Percentiles rank a stretch among this genome's conserved stretches.
phyloP scores from a whole-genome alignment of 2,888 invertebrate genomes.

The Dione vanillae region DNA sequence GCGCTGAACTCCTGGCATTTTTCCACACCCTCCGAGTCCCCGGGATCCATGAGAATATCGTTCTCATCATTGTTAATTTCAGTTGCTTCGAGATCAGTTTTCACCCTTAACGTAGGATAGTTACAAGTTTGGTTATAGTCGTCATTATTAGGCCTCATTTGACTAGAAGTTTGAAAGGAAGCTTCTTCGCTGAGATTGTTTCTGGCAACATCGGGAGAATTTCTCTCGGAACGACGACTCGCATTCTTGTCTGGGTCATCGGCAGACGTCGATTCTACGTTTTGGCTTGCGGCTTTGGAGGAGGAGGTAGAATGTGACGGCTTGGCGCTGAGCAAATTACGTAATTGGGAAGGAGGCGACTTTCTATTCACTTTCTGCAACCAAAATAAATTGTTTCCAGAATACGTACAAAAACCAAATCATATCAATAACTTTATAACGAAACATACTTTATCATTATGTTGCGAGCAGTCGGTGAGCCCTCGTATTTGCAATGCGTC shows the following conservation, averaged over 20 bases:
- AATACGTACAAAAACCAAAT: too few species aligned
- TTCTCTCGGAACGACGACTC: constrained; percentile 77
- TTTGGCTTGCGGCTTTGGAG: constrained; percentile 85
- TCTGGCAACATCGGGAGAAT: constrained; percentile 84
- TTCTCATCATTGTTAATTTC: constrained; percentile 81
- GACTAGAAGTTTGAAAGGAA: constrained; percentile 83
- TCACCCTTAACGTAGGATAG: constrained; percentile 79
- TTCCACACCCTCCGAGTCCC: constrained; percentile 71
- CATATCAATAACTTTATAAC: not conserved
- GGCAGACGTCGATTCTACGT: constrained; percentile 75
- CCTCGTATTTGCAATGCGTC: constrained; percentile 92
- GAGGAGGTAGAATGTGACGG: constrained; percentile 81
- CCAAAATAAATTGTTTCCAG: constrained; percentile 23
- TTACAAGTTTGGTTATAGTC: constrained; percentile 81
- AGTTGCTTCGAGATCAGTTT: constrained; percentile 83
- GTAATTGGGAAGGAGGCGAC: constrained; percentile 82
- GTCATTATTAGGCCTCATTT: constrained; percentile 84
- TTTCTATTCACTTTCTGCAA: constrained; percentile 82
- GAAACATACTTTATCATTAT: constrained; percentile 78
- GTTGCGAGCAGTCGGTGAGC: constrained; percentile 87
- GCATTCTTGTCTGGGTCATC: constrained; percentile 78
- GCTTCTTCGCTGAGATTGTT: constrained; percentile 83
- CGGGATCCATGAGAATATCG: constrained; percentile 78
- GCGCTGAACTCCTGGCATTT: constrained; percentile 78
- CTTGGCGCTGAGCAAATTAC: constrained; percentile 84